phyloP scores from a whole-genome alignment of 53 echinoderm and acorn worm species.

The Antedon mediterranea region DNA sequence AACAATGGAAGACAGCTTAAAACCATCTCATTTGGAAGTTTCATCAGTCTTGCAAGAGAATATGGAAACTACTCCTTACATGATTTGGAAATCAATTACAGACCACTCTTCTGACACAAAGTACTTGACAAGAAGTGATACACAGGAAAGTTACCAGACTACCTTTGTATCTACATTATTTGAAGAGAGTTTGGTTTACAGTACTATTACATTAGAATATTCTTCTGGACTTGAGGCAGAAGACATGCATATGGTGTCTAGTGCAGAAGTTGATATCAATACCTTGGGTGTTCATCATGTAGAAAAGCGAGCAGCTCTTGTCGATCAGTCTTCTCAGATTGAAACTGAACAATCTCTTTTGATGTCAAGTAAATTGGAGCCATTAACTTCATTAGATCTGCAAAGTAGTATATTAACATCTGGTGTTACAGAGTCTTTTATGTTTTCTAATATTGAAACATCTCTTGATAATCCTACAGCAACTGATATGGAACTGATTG shows the following conservation, averaged over 20 bases:
- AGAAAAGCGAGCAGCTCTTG: background rate
- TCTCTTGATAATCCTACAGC: too few species aligned
- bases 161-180: too few species aligned
- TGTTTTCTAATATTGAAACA: background rate
- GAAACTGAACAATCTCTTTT: background rate
- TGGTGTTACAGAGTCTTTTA: background rate
- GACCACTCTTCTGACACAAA: too few species aligned
- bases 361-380: background rate
- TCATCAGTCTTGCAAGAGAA: too few species aligned
- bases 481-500: too few species aligned
- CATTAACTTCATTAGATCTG: background rate
- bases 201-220: too few species aligned
- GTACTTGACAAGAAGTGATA: too few species aligned
- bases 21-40: too few species aligned
- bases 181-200: too few species aligned
- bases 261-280: background rate
- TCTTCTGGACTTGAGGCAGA: background rate
- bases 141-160: too few species aligned
- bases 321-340: background rate
- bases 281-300: background rate
- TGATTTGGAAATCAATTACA: background rate
- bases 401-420: background rate
- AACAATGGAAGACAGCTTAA: too few species aligned
- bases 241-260: background rate
- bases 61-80: background rate